Conservation (phyloP, 1,140 invertebrate species). For the Grapholita molesta region DNA sequence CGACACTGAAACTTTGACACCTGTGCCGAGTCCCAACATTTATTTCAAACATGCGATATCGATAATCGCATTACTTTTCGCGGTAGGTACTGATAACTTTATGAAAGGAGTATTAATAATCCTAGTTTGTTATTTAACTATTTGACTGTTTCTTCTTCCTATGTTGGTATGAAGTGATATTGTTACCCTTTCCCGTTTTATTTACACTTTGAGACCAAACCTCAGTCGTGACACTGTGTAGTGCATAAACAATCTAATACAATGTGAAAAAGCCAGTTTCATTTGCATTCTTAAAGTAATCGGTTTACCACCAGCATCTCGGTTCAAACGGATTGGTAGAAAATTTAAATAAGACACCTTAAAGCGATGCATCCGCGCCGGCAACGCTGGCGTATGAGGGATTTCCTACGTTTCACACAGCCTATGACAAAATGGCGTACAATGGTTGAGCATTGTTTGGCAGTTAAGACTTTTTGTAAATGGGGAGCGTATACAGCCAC, state of each 20-base stretch:
- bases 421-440: not conserved
- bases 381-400: conserved; percentile 30
- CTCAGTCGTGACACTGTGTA: too few species aligned
- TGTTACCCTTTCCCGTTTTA: too few species aligned
- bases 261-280: not conserved
- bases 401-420: conserved; percentile 22
- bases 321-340: conserved; percentile 2
- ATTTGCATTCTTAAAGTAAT: not conserved
- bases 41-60: too few species aligned
- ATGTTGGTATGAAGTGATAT: too few species aligned
- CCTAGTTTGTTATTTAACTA: too few species aligned
- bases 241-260: too few species aligned
- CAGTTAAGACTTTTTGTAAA: not conserved
- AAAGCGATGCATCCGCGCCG: conserved; percentile 19
- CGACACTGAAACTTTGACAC: too few species aligned
- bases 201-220: not conserved
- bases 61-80: too few species aligned
- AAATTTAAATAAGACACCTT: conserved; percentile 17
- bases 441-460: not conserved
- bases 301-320: not conserved
- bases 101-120: too few species aligned
- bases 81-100: too few species aligned
- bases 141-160: too few species aligned
- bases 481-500: not conserved
- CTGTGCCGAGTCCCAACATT: too few species aligned